A percentile compares a stretch with the other conserved stretches of the same genome.
Evolutionary conservation across 2,888 invertebrate genomes (phyloP).

Genomic region (Orthosia incerta): DNA sequence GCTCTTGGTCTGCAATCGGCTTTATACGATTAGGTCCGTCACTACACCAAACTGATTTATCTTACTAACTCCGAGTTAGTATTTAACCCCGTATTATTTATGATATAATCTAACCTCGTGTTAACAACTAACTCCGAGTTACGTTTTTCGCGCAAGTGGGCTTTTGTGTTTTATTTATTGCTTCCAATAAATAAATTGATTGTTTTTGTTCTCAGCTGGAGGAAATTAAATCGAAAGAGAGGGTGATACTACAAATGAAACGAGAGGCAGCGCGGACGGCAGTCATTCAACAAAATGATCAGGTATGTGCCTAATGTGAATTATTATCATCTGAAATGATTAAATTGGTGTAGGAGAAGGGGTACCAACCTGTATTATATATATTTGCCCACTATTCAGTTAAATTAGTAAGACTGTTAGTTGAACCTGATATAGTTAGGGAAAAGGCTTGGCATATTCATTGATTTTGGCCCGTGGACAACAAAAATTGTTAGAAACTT

Average conservation of each 20-base stretch:
- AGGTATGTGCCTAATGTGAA: constrained; percentile 73
- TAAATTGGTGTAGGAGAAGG: not conserved
- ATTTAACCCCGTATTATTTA: no score
- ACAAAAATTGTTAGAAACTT: no score
- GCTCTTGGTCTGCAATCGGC: no score
- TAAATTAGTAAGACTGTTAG: not conserved
- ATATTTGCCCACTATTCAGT: not conserved
- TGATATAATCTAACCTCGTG: no score
- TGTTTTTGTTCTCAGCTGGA: constrained; percentile 90
- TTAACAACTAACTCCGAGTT: no score
- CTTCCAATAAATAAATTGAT: constrained; percentile 1
- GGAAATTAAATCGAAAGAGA: constrained; percentile 93
- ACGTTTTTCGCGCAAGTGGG: no score
- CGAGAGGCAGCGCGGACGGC: constrained; percentile 82
- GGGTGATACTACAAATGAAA: constrained; percentile 91
- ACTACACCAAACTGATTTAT: no score
- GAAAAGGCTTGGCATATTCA: not conserved
- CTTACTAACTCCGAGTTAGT: no score
- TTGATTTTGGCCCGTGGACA: not conserved
- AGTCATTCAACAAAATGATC: constrained; percentile 79
- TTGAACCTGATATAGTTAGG: not conserved
- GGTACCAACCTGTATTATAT: not conserved
- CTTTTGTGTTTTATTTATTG: not conserved
- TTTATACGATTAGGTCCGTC: no score
- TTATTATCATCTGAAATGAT: not conserved